A percentile compares a stretch with the other conserved stretches of the same genome.
phyloP scores from a whole-genome alignment of 1,140 invertebrate genomes.

The Cydia fagiglandana region DNA sequence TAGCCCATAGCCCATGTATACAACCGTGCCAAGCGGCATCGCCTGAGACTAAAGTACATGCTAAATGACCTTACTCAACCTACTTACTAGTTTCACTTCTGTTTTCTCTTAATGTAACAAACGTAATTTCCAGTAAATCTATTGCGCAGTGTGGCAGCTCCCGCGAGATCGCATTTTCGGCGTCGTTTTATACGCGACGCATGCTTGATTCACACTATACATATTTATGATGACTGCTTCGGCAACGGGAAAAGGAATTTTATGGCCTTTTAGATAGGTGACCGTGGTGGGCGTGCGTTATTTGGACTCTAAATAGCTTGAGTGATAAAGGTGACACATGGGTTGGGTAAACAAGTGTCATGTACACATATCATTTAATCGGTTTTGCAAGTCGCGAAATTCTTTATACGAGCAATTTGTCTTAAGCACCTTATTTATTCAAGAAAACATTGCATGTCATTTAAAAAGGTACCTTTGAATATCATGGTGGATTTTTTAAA shows the following conservation, averaged over 20 bases:
- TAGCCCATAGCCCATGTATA: too few relatives aligned
- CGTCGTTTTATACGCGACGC: conserved; percentile 73
- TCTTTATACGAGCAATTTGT: too few relatives aligned
- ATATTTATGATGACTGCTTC: conserved; percentile 74
- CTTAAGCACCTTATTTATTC: too few relatives aligned
- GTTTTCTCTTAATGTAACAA: not conserved
- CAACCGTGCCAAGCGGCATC: too few relatives aligned
- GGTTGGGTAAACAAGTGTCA: not conserved
- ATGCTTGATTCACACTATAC: conserved; percentile 77
- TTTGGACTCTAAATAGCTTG: not conserved
- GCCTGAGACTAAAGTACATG: too few relatives aligned
- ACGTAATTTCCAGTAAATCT: not conserved
- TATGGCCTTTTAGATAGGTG: conserved; percentile 66
- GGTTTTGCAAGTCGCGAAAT: too few relatives aligned
- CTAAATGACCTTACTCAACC: too few relatives aligned
- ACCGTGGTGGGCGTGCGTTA: conserved; percentile 44
- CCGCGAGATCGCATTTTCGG: conserved; percentile 73
- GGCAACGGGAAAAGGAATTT: conserved; percentile 62
- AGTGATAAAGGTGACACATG: not conserved
- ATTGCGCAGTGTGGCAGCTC: conserved; percentile 42
- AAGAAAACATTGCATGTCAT: too few relatives aligned
- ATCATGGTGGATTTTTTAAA: too few relatives aligned
- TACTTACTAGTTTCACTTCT: too few relatives aligned
- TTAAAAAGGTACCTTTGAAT: too few relatives aligned
- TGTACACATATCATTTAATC: not conserved